Conservation (phyloP, 2,888 invertebrate genomes). For the Lomographa bimaculata region DNA sequence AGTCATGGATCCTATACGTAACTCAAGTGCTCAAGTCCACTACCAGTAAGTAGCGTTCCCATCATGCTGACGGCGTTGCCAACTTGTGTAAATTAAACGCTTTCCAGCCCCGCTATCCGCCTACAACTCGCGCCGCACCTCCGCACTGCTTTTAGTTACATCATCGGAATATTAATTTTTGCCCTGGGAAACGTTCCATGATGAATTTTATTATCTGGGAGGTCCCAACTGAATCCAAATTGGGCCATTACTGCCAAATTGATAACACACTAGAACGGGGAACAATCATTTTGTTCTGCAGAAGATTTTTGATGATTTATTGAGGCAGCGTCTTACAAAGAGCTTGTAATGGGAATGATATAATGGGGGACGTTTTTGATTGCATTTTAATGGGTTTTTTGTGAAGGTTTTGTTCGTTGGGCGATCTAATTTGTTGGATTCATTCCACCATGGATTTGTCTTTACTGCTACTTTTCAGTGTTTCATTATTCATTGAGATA, state of each 20-base stretch:
- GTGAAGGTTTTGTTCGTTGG: slow-evolving; percentile 11
- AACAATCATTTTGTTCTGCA: slow-evolving; percentile 48
- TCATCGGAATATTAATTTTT: slow-evolving; percentile 82
- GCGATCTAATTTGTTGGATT: background rate
- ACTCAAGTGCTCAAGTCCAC: too few species aligned
- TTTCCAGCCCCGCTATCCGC: slow-evolving; percentile 17
- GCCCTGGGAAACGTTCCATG: slow-evolving; percentile 71
- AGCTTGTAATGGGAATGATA: slow-evolving; percentile 28
- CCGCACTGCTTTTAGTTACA: slow-evolving; percentile 69
- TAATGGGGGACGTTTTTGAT: slow-evolving; percentile 29
- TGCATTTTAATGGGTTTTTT: slow-evolving; percentile 27
- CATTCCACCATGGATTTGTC: too few species aligned
- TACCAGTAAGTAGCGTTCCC: too few species aligned
- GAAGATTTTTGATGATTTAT: slow-evolving; percentile 45
- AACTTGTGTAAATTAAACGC: too few species aligned
- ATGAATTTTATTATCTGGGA: slow-evolving; percentile 79
- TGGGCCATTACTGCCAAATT: slow-evolving; percentile 75
- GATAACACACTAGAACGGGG: slow-evolving; percentile 67
- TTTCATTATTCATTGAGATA: too few species aligned
- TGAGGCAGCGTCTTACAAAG: slow-evolving; percentile 37
- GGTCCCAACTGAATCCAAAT: slow-evolving; percentile 75
- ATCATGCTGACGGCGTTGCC: too few species aligned
- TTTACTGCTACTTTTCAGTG: too few species aligned
- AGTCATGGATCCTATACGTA: too few species aligned
- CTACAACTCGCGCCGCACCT: slow-evolving; percentile 33